phyloP scores from a whole-genome alignment of 2,888 invertebrate species.

The Limnephilus auricula region DNA sequence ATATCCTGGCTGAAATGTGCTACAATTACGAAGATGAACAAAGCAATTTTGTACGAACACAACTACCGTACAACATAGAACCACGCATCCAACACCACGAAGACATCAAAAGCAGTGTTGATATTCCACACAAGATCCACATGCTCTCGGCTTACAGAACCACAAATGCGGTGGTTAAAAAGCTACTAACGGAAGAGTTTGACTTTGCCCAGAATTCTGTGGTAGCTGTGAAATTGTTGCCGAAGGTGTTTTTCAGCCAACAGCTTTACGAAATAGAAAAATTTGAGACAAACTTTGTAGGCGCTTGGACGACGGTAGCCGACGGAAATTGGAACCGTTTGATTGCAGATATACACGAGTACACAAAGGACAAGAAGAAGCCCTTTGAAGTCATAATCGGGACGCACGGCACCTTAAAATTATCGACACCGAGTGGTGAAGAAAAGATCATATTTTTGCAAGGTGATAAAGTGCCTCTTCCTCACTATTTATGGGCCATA shows the following conservation, averaged over 20 bases:
- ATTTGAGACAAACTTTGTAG: slow-evolving; percentile 62
- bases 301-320: slow-evolving; percentile 60
- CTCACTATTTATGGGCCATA: slow-evolving; percentile 61
- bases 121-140: slow-evolving; percentile 58
- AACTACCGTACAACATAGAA: slow-evolving; percentile 38
- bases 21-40: slow-evolving; percentile 58
- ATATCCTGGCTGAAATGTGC: slow-evolving; percentile 63
- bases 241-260: slow-evolving; percentile 59
- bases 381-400: slow-evolving; percentile 61
- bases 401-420: slow-evolving; percentile 55
- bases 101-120: slow-evolving; percentile 34
- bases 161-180: slow-evolving; percentile 39
- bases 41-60: slow-evolving; percentile 36
- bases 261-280: slow-evolving; percentile 62
- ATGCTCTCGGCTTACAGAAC: slow-evolving; percentile 58
- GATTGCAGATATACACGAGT: slow-evolving; percentile 58
- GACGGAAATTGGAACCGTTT: slow-evolving; percentile 63
- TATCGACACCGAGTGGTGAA: slow-evolving; percentile 48
- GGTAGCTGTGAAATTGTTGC: slow-evolving; percentile 52
- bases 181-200: slow-evolving; percentile 55
- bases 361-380: slow-evolving; percentile 48
- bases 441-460: slow-evolving; percentile 49
- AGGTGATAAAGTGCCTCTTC: slow-evolving; percentile 58
- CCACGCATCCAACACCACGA: slow-evolving; percentile 37
- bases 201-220: slow-evolving; percentile 50